Evolutionary conservation across 2,113 vertebrate species (phyloP), one percentile per base, ranked within the genome.

Genomic region (Istiophorus platypterus): DNA sequence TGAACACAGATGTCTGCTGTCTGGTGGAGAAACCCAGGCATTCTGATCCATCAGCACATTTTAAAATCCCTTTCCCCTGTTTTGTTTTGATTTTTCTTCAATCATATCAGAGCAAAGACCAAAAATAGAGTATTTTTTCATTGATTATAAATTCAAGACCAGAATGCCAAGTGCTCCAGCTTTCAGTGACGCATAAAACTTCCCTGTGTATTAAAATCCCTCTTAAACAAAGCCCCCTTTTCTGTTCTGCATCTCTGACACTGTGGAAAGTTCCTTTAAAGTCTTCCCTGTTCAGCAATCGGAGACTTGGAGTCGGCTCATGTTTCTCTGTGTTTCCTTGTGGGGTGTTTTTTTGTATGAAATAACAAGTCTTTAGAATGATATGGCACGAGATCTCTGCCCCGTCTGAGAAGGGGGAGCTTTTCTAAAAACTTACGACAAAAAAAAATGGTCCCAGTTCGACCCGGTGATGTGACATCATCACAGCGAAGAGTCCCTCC

Each of bases 381-480:
- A 90, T 90, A 92, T 92, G 91, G 90, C 90, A 92, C 88, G 79
- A 81, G 41, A 86, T 72, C 47, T 78, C 62, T 37, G 14, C 42
- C 66, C 68, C 24, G 54, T 24, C 8, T 54, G 9, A 82, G 67
- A 58, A 42, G 77, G 66, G 64, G 27, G 71, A 10, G 68, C 49
- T 71, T 81, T 85, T 73, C 24, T 20, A 29, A 78, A 78, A 81
- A 58, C 10, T 78, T 51, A 54, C 70, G 34, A 82, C 61, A 78
- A 66, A 77, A 66, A 77, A 72, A 15, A 72, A 68, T 79, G 18
- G 67, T 68, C 42, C 17, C 6, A 0, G 80, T 78, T 80, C 61
- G 81, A 87, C 84, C 79, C 7, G 39, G 75, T 74, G 77, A 85
- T 82, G 65, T 88, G 79, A 88, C 80, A 83, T 80, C 69, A 64